These are phyloP conservation scores for Hypselothyrea guttata DNA, from an alignment of 2,888 invertebrate species.

Conservation along the genomic window DNA sequence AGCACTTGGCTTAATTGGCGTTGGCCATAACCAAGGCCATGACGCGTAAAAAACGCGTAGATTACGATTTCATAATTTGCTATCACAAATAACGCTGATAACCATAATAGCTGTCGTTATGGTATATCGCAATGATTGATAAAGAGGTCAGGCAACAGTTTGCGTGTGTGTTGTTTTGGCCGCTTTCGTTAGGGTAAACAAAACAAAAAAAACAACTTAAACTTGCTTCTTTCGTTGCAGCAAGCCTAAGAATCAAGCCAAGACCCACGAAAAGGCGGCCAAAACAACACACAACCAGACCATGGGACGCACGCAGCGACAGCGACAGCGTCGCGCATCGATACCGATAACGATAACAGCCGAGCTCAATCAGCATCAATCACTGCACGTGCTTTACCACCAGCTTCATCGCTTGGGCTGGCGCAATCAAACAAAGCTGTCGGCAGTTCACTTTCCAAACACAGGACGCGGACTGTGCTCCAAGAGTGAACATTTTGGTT, in stretches of 20 bases:
- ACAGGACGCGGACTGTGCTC: constrained; percentile 91
- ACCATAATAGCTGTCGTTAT: neutral
- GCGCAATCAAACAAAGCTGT: constrained; percentile 84
- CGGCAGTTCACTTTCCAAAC: constrained; percentile 83
- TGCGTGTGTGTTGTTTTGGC: constrained; percentile 77
- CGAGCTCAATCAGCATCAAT: constrained; percentile 4
- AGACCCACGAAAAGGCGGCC: constrained; percentile 33
- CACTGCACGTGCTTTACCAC: constrained; percentile 59
- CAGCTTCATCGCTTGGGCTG: constrained; percentile 82
- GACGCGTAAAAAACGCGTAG: constrained; percentile 26
- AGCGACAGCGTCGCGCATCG: constrained; percentile 44
- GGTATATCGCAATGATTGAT: constrained; percentile 6
- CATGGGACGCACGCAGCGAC: constrained; percentile 78
- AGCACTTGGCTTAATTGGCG: neutral
- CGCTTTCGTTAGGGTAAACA: constrained; percentile 22
- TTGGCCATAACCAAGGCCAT: constrained; percentile 59
- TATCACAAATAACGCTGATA: constrained; percentile 31
- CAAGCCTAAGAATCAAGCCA: constrained; percentile 45
- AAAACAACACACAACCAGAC: constrained; percentile 58
- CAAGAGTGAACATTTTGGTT: constrained; percentile 82
- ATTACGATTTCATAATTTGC: constrained; percentile 71
- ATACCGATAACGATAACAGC: constrained; percentile 4
- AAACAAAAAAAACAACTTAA: too few relatives aligned
- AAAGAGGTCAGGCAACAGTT: constrained; percentile 65
- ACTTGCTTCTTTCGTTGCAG: constrained; percentile 78